Percentiles rank a stretch among this genome's conserved stretches.
phyloP scores from a whole-genome alignment of 2,888 invertebrate species.

The Nephrocerus scutellatus region DNA sequence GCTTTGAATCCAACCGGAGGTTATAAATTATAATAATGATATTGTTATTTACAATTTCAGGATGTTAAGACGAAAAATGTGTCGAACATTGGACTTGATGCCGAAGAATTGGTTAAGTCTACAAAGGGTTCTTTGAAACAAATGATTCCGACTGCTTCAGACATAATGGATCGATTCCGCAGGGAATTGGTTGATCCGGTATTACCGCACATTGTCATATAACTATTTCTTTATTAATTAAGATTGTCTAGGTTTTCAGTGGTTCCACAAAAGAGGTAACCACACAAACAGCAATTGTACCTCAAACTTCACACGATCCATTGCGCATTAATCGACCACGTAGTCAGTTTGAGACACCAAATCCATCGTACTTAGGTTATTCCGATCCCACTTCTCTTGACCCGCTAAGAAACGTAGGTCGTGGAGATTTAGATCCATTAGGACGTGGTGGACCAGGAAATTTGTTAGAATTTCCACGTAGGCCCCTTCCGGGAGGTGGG shows the following conservation, averaged over 20 bases:
- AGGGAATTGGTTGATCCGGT: slow-evolving; percentile 62
- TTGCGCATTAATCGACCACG: slow-evolving; percentile 34
- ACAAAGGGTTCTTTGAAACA: slow-evolving; percentile 55
- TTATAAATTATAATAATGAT: no score
- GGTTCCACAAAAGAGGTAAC: slow-evolving; percentile 38
- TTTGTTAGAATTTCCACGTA: slow-evolving; percentile 32
- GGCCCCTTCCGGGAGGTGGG: slow-evolving; percentile 49
- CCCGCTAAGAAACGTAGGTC: no score
- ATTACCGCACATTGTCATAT: background rate
- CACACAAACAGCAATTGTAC: slow-evolving; percentile 35
- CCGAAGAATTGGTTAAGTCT: slow-evolving; percentile 53
- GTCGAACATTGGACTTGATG: slow-evolving; percentile 56
- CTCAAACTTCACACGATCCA: slow-evolving; percentile 26
- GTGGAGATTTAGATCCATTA: slow-evolving; percentile 74
- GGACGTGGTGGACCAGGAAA: slow-evolving; percentile 47
- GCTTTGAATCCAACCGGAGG: no score
- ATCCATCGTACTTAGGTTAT: no score
- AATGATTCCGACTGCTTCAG: slow-evolving; percentile 59
- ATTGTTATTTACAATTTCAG: slow-evolving; percentile 13
- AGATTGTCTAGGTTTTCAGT: slow-evolving; percentile 32
- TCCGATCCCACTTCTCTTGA: no score
- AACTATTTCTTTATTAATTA: background rate
- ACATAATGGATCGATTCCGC: slow-evolving; percentile 56
- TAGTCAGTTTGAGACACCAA: no score
- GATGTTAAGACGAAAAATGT: slow-evolving; percentile 49